Conservation (phyloP, 2,888 invertebrate species). For the Ischnura elegans region DNA sequence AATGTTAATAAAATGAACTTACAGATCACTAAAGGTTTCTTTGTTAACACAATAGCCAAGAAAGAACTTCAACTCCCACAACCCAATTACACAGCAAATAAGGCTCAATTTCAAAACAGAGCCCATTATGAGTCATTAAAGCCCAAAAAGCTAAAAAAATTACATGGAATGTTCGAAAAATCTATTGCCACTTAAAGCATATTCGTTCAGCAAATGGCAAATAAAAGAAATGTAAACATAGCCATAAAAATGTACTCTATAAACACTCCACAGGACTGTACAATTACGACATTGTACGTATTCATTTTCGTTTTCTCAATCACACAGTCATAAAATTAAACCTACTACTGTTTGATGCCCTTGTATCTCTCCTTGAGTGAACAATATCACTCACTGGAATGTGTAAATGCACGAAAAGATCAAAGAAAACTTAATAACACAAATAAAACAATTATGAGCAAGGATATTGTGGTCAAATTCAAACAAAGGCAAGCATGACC, state of each 20-base stretch:
- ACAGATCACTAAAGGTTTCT: conserved; percentile 67
- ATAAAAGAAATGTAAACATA: conserved; percentile 67
- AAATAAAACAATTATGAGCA: conserved; percentile 70
- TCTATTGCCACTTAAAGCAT: conserved; percentile 64
- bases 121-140: conserved; percentile 56
- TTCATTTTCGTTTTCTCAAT: conserved; percentile 56
- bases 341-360: conserved; percentile 77
- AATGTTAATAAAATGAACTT: conserved; percentile 67
- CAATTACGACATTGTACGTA: conserved; percentile 45
- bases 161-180: conserved; percentile 64
- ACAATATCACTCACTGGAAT: conserved; percentile 76
- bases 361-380: conserved; percentile 79
- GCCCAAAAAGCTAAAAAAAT: conserved; percentile 62
- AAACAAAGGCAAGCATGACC: conserved; percentile 65
- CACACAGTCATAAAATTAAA: conserved; percentile 62
- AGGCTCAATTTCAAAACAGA: conserved; percentile 42
- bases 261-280: conserved; percentile 64
- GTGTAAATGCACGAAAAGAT: conserved; percentile 75
- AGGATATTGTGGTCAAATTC: conserved; percentile 72
- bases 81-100: conserved; percentile 66
- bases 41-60: conserved; percentile 65
- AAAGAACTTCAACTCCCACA: conserved; percentile 67
- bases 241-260: conserved; percentile 63
- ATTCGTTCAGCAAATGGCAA: conserved; percentile 62
- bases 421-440: conserved; percentile 70